These are phyloP conservation scores for Pogona vitticeps DNA, from an alignment of 2,113 vertebrate species.

Conservation along the genomic window DNA sequence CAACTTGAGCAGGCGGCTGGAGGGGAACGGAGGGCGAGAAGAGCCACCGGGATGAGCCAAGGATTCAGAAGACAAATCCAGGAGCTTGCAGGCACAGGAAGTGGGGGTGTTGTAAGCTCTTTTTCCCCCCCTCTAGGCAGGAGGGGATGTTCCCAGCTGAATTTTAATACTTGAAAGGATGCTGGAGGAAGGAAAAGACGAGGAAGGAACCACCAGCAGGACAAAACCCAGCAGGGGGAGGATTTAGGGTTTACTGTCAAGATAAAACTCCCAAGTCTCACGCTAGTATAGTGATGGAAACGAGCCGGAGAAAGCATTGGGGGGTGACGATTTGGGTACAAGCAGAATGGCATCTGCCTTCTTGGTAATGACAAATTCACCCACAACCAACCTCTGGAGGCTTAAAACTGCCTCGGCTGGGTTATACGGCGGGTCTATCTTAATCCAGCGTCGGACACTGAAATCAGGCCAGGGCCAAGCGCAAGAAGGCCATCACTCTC, in stretches of 20 bases:
- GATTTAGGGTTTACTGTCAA: neutral
- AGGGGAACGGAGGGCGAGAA: neutral
- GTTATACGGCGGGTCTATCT: too few relatives aligned
- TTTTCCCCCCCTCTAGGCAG: neutral
- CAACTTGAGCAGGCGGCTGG: neutral
- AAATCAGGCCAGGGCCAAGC: neutral
- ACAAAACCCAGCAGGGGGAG: neutral
- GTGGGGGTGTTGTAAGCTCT: conserved; percentile 18
- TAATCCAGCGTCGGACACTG: neutral
- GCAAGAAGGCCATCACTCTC: neutral
- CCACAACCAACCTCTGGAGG: too few relatives aligned
- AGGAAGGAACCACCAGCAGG: neutral
- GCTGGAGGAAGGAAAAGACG: neutral
- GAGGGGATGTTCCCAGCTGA: neutral
- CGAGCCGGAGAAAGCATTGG: neutral
- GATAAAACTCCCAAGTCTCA: too few relatives aligned
- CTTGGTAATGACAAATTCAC: too few relatives aligned
- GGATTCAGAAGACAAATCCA: neutral
- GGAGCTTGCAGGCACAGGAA: neutral
- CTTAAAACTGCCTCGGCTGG: neutral
- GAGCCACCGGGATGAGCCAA: neutral
- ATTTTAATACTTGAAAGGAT: neutral
- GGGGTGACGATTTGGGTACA: neutral
- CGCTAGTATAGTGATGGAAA: rapidly evolving
- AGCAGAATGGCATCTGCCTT: neutral